Evolutionary conservation across 2,797 vertebrate genomes (phyloP).

Genomic region (Zenarchopterus dispar): DNA sequence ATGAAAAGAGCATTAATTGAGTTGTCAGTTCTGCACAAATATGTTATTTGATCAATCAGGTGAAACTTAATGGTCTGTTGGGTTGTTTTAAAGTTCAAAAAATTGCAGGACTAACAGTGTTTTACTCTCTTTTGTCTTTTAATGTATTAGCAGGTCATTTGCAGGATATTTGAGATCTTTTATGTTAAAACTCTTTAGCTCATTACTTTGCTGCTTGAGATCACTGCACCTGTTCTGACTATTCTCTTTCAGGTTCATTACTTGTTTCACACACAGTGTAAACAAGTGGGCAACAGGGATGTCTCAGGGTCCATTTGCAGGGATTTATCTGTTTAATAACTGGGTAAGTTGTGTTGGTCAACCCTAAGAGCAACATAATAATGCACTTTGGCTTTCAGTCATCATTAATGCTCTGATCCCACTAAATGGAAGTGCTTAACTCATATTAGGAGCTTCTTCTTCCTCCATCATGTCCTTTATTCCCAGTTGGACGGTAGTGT

Average conservation of each 20-base stretch:
- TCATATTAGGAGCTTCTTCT: constrained; percentile 40
- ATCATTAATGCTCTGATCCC: constrained; percentile 66
- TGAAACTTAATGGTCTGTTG: too few relatives aligned
- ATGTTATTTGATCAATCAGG: too few relatives aligned
- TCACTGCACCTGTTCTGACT: not conserved
- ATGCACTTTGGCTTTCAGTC: constrained; percentile 50
- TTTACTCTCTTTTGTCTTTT: not conserved
- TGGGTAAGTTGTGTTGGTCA: constrained; percentile 40
- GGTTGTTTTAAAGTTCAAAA: too few relatives aligned
- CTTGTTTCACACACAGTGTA: constrained; percentile 7
- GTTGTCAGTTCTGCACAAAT: too few relatives aligned
- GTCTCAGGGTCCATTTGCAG: constrained; percentile 62
- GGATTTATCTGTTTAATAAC: constrained; percentile 82
- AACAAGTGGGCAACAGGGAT: constrained; percentile 45
- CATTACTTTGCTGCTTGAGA: constrained; percentile 1
- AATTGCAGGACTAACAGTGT: too few relatives aligned
- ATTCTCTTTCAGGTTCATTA: constrained; percentile 16
- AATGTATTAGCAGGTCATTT: not conserved
- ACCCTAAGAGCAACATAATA: constrained; percentile 69
- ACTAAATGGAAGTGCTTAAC: constrained; percentile 71
- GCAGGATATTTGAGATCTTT: not conserved
- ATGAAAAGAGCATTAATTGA: too few relatives aligned
- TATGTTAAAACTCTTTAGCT: not conserved
- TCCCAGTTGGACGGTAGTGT: constrained; percentile 39
- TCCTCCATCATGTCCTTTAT: constrained; percentile 54